A percentile compares a stretch with the other conserved stretches of the same genome.
Conservation (phyloP, 2,797 vertebrate species). For the Apogon talboti region DNA sequence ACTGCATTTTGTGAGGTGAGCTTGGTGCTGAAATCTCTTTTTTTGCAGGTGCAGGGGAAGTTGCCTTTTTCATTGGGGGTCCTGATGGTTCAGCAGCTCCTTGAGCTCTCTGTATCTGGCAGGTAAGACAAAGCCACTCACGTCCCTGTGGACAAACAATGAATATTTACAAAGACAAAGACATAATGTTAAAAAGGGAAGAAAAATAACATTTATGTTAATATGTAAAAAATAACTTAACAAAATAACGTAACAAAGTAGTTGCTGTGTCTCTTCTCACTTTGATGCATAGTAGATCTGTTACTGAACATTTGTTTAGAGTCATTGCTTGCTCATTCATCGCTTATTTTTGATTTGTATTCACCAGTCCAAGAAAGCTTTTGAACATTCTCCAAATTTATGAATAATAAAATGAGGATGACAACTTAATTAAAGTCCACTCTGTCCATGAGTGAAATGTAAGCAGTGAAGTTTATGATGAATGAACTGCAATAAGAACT, state of each 20-base stretch:
- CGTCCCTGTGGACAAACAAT: constrained; percentile 70
- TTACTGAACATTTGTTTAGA: no score
- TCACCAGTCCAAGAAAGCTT: no score
- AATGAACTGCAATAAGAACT: not conserved
- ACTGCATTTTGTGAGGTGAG: constrained; percentile 64
- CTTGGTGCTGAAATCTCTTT: constrained; percentile 57
- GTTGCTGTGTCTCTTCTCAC: no score
- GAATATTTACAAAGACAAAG: constrained; percentile 2
- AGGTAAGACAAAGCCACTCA: constrained; percentile 98
- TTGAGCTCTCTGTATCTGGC: constrained; percentile 93
- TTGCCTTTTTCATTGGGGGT: constrained; percentile 66
- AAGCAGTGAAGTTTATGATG: not conserved
- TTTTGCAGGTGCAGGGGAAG: constrained; percentile 54
- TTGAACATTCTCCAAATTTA: no score
- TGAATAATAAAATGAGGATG: no score
- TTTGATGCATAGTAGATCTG: no score
- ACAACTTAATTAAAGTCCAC: no score
- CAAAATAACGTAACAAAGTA: no score
- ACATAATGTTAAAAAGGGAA: not conserved
- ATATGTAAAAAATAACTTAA: not conserved
- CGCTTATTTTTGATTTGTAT: no score
- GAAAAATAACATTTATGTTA: no score
- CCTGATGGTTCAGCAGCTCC: constrained; percentile 79
- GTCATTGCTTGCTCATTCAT: no score
- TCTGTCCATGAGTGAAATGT: no score